phyloP scores from a whole-genome alignment of 2,888 invertebrate genomes.

The Troides aeacus region DNA sequence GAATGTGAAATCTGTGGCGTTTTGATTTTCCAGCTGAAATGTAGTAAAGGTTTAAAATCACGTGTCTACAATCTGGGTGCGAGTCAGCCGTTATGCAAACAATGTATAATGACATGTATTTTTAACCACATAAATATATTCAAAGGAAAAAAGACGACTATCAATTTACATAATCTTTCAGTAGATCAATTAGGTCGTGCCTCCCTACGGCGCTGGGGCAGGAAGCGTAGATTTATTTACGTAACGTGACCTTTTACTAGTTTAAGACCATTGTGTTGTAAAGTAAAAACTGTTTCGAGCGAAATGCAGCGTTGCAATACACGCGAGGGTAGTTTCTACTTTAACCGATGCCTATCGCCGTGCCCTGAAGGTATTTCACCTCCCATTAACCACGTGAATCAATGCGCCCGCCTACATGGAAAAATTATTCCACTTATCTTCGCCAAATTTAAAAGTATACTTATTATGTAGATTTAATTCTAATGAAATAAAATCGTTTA shows the following conservation, averaged over 20 bases:
- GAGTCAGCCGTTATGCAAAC: no score
- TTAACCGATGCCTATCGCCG: constrained; percentile 26
- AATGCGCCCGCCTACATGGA: neutral
- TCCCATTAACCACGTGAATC: constrained; percentile 1
- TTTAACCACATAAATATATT: neutral
- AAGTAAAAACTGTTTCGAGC: constrained; percentile 31
- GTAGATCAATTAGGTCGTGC: constrained; percentile 26
- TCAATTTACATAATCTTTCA: constrained; percentile 18
- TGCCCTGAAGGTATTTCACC: constrained; percentile 14
- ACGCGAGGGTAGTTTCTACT: constrained; percentile 36
- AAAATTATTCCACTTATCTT: no score
- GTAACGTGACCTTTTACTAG: constrained; percentile 47
- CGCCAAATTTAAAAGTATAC: no score
- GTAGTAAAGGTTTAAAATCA: no score
- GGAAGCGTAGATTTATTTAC: constrained; percentile 47
- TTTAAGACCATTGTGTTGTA: constrained; percentile 16
- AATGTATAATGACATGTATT: neutral
- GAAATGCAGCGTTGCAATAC: constrained; percentile 36
- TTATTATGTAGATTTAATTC: no score
- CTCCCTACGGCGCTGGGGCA: constrained; percentile 23
- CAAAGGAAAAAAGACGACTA: neutral
- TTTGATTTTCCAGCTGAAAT: no score
- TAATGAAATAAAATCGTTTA: no score
- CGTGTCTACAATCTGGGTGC: no score
- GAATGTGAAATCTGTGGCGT: no score